Evolutionary conservation across 1,140 invertebrate genomes (phyloP).

Genomic region (Neotoxoptera formosana): DNA sequence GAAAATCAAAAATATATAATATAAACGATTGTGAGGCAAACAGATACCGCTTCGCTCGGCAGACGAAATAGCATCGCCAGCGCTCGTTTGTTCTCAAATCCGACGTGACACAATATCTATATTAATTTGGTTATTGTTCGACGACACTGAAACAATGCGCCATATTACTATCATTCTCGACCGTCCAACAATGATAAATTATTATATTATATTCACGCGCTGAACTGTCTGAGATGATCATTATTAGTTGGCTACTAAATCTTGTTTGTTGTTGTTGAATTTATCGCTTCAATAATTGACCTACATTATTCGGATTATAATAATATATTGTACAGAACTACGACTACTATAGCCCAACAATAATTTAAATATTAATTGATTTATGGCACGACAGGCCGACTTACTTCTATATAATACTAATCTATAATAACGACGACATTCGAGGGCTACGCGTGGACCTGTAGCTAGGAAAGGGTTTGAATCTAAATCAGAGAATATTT

Average conservation of each 20-base stretch:
- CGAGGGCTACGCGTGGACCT: background rate
- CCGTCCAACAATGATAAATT: background rate
- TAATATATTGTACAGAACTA: background rate
- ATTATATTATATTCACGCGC: background rate
- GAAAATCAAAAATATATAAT: background rate
- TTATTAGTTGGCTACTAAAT: conserved; percentile 10
- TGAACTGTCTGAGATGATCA: background rate
- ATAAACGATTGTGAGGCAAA: background rate
- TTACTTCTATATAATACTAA: background rate
- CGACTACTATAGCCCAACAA: background rate
- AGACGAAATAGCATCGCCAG: background rate
- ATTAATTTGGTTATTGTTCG: background rate
- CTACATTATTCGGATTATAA: background rate
- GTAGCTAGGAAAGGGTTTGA: background rate
- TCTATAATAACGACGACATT: background rate
- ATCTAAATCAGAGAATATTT: background rate
- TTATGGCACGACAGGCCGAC: background rate
- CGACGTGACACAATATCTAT: background rate
- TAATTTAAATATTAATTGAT: background rate
- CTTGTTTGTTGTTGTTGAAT: background rate
- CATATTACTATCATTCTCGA: background rate
- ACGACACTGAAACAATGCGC: background rate
- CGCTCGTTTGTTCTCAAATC: background rate
- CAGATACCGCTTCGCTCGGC: background rate
- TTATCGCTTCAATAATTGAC: conserved; percentile 14